Evolutionary conservation across 2,888 invertebrate genomes (phyloP).

Genomic region (Eueremaeus valkanovi): DNA sequence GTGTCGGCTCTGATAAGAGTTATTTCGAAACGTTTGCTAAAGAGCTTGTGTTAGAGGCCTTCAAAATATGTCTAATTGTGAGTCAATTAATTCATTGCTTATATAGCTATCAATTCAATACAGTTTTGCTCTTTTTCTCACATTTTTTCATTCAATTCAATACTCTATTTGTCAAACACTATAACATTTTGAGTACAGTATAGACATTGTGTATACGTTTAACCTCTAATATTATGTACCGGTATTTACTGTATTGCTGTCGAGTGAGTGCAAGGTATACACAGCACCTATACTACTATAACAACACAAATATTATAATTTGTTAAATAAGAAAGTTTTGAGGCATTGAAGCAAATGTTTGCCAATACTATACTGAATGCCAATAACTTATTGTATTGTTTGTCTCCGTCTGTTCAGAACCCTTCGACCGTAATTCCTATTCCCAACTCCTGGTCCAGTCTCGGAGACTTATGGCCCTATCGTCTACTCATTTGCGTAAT

Average conservation of each 20-base stretch:
- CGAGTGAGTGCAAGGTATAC: too few species aligned
- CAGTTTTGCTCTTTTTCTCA: too few species aligned
- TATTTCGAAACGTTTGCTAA: constrained; percentile 67
- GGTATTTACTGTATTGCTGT: not conserved
- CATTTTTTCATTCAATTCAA: not conserved
- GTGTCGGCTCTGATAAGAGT: constrained; percentile 37
- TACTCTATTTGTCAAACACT: too few species aligned
- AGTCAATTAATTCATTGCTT: constrained; percentile 27
- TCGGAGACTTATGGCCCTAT: constrained; percentile 57
- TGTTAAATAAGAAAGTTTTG: too few species aligned
- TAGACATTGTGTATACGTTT: not conserved
- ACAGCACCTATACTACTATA: too few species aligned
- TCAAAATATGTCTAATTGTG: constrained; percentile 55
- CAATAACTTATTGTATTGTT: not conserved
- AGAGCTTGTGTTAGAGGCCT: constrained; percentile 56
- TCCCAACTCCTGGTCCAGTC: constrained; percentile 39
- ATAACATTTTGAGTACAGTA: not conserved
- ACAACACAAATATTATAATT: too few species aligned
- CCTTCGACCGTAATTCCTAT: constrained; percentile 38
- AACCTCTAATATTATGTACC: too few species aligned
- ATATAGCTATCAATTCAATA: too few species aligned
- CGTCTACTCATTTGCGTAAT: constrained; percentile 74
- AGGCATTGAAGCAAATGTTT: constrained; percentile 8
- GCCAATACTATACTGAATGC: too few species aligned
- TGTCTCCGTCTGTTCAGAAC: constrained; percentile 28